A percentile compares a stretch with the other conserved stretches of the same genome.
Evolutionary conservation across 2,113 vertebrate genomes (phyloP).

Genomic region (Scopus umbretta): DNA sequence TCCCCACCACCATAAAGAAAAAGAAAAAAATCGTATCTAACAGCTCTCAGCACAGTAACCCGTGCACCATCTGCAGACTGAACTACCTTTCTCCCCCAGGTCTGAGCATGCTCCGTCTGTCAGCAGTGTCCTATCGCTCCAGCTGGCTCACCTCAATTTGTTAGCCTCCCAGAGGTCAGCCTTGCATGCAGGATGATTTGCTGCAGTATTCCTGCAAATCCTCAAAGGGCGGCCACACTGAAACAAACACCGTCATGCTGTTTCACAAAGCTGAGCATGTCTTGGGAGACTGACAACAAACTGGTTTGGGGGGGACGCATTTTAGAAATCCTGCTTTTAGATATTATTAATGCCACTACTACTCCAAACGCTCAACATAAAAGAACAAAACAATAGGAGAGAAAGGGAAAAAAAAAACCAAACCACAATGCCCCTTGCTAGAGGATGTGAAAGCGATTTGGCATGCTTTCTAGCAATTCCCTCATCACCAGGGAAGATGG

Average conservation of each 20-base stretch:
- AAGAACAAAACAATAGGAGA: neutral
- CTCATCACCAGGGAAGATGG: neutral
- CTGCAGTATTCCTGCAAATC: slow-evolving; percentile 60
- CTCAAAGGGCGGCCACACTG: neutral
- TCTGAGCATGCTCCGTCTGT: slow-evolving; percentile 63
- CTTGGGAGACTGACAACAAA: neutral
- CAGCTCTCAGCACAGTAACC: neutral
- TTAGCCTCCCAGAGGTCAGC: slow-evolving; percentile 66
- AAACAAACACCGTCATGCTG: neutral
- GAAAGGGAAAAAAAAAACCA: neutral
- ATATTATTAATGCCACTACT: neutral
- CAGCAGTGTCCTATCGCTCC: slow-evolving; percentile 51
- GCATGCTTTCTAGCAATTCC: slow-evolving; percentile 6
- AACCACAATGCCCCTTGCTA: neutral
- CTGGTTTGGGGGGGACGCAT: neutral
- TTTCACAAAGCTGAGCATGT: neutral
- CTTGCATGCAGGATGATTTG: slow-evolving; percentile 54
- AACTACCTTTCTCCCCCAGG: slow-evolving; percentile 17
- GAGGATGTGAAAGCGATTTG: neutral
- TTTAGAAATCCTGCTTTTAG: neutral
- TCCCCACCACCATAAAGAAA: neutral
- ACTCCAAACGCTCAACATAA: neutral
- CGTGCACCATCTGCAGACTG: slow-evolving; percentile 33
- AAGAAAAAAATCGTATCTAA: neutral
- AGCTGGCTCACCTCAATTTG: slow-evolving; percentile 68